Evolutionary conservation across 2,888 invertebrate genomes (phyloP), one percentile per base, ranked within the genome.

Genomic region (Yponomeuta sedellus): DNA sequence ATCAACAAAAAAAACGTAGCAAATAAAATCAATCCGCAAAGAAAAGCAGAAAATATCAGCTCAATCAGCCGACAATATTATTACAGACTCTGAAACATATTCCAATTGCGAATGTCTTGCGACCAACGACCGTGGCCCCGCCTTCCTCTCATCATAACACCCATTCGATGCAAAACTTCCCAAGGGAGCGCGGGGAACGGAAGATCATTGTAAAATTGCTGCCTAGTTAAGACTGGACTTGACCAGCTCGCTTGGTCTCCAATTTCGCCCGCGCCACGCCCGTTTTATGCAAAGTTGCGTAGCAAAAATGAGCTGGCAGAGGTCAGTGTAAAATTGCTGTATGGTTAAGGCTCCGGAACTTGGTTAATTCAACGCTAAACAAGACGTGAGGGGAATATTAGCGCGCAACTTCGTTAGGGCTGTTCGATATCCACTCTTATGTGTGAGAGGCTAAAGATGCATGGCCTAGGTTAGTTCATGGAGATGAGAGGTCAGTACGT

Each of bases 281-380:
- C 44, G 44, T 52, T 16, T 12, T 52, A 52, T 52, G 44, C 16
- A 52, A 52, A 52, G 44, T 52, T 52, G 5, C 16, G 12, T 52
- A 22, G 10, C n/a, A 19, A 20, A 19, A 20, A 22, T 0, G 59
- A 1, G 20, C 22, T 20, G 10, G 11, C 3, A 3, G 22, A 11
- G 59, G 59, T 59, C 59, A 12, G 25, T 11, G 10, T 59, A 59
- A 59, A 59, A 12, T 59, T 20, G 59, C 25, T 20, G 44, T 16
- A 12, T 52, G 44, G 44, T 52, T 25, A 59, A 6, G 25, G 20
- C 19, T 22, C 10, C 58, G 22, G 22, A 59, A 59, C 59, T 59
- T 59, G 25, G 59, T 25, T 59, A 59, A 59, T 59, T 20, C 59
- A 20, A 25, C 12, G 22, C 59, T 59, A 59, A 59, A 59, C 59